Evolutionary conservation across 2,113 vertebrate species (phyloP).

Genomic region (Pelobates fuscus): DNA sequence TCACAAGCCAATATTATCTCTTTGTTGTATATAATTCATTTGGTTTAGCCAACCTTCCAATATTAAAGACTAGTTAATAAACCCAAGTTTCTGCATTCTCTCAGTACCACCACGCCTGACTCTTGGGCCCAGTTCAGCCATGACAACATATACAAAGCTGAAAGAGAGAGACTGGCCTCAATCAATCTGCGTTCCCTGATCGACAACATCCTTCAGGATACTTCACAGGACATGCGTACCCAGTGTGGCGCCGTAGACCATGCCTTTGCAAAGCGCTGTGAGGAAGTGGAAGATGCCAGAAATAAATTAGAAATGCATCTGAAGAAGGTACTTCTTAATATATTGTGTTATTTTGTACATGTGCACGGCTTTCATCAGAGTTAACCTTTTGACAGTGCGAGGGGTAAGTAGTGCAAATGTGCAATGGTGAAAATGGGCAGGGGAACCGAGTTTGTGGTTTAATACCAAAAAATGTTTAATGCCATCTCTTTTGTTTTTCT

Average conservation of each 20-base stretch:
- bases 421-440: not conserved
- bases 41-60: too few species aligned
- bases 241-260: conserved; percentile 70
- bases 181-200: conserved; percentile 73
- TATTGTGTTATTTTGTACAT: too few species aligned
- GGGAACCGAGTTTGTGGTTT: too few species aligned
- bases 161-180: conserved; percentile 73
- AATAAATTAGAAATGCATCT: conserved; percentile 73
- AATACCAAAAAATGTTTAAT: too few species aligned
- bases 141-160: conserved; percentile 73
- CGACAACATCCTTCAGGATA: conserved; percentile 77
- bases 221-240: conserved; percentile 72
- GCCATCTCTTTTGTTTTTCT: too few species aligned
- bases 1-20: too few species aligned
- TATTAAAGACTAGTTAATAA: too few species aligned
- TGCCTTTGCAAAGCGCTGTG: conserved; percentile 72
- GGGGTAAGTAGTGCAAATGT: not conserved
- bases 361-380: not conserved
- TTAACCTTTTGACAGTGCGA: not conserved
- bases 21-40: too few species aligned
- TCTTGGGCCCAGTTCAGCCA: conserved; percentile 79
- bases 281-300: conserved; percentile 71
- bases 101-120: conserved; percentile 73
- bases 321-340: conserved; percentile 61
- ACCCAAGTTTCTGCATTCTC: too few species aligned